Evolutionary conservation across 2,888 invertebrate genomes (phyloP), one percentile per base, ranked within the genome.

Genomic region (Amiota mariae): DNA sequence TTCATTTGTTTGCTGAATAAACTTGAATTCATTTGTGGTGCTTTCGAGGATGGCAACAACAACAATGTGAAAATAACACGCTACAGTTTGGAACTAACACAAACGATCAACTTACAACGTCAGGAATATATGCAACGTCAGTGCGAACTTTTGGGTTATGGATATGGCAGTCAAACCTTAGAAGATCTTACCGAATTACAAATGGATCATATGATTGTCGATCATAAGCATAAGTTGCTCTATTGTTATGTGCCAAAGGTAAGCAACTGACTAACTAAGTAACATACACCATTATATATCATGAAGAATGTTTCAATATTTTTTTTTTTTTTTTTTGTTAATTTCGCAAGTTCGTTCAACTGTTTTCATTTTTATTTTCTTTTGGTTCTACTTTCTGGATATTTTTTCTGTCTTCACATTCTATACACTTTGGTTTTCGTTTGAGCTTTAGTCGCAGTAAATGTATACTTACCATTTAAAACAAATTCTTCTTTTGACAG

Each of bases 221-320:
- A 97, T 88, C 95, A 95, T 82, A 92, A 93, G 75, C 95, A 96
- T 86, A 94, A 95, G 88, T 91, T 97, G 15, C 91, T 98, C 13
- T 98, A 97, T 87, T 98, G 98, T 88, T 97, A 97, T 89, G 96
- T 98, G 78, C 97, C 98, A 75, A 98, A 98, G 93, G 96, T 96
- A 91, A 91, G 91, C 72, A 4, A 13, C 48, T 48, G 67, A 59
- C 11, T 18, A 9, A n/a, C n/a, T n/a, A 57, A 57, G 11, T 36
- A 36, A 1, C 36, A 36, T 36, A 36, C 10, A 1, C n/a, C 10
- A 24, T 46, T 46, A 24, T 36, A 36, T 36, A 6, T 36, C 36
- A 36, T 36, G 36, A 36, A 36, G 36, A 36, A 36, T 36, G 61
- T 61, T 61, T 61, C 20, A 15, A n/a, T 9, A 18, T 59, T 59